phyloP scores from a whole-genome alignment of 2,113 vertebrate species.

The Campylomormyrus tamandua region DNA sequence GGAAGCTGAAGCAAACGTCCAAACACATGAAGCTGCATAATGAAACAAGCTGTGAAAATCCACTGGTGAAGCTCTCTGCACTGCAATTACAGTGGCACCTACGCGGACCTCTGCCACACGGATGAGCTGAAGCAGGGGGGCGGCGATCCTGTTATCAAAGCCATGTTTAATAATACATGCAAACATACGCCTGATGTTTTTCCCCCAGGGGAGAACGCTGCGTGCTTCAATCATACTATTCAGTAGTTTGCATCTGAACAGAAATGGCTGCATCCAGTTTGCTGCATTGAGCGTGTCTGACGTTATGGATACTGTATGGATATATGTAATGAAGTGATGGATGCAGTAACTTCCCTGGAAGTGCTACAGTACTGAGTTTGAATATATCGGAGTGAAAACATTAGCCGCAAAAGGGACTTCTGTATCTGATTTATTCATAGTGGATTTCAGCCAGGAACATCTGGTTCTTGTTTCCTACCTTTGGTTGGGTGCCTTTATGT shows the following conservation, averaged over 20 bases:
- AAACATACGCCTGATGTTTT: not conserved
- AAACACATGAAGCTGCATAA: not conserved
- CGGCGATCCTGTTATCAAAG: not conserved
- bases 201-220: not conserved
- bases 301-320: not conserved
- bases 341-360: not conserved
- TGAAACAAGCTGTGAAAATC: conserved; percentile 1
- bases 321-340: not conserved
- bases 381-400: not conserved
- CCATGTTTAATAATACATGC: not conserved
- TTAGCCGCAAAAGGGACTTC: not conserved
- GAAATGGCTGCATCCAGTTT: not conserved
- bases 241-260: not conserved
- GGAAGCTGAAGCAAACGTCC: not conserved
- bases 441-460: not conserved
- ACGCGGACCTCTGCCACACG: not conserved
- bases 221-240: not conserved
- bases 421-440: not conserved
- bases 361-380: not conserved
- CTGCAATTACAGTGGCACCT: not conserved
- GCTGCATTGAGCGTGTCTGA: not conserved
- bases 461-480: not conserved
- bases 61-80: conserved; percentile 3
- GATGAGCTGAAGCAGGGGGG: not conserved
- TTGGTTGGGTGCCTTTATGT: not conserved